These are phyloP conservation scores for Arvicanthis niloticus DNA, from an alignment of 2,113 vertebrate species.

Conservation along the genomic window DNA sequence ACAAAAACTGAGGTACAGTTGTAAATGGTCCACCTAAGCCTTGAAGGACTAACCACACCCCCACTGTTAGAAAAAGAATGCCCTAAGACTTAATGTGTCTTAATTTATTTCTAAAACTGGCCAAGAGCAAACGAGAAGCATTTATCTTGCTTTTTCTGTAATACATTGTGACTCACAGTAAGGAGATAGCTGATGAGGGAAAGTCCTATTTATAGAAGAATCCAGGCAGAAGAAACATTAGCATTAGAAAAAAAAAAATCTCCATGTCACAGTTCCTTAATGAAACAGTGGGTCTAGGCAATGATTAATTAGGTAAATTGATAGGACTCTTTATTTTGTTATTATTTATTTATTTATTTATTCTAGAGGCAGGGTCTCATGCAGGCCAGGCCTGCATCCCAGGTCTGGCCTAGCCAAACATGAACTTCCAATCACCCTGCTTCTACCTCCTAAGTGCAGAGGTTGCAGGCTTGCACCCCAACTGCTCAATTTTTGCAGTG, in stretches of 20 bases:
- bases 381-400: background rate
- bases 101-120: constrained; percentile 17
- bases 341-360: too few relatives aligned
- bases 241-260: constrained; percentile 55
- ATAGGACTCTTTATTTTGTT: background rate
- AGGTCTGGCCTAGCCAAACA: background rate
- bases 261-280: background rate
- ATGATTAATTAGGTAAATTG: background rate
- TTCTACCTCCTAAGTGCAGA: background rate
- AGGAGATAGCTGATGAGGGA: background rate
- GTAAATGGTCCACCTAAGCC: background rate
- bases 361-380: background rate
- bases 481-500: background rate
- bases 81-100: background rate
- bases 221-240: constrained; percentile 25
- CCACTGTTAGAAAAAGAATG: background rate
- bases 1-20: background rate
- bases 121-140: background rate
- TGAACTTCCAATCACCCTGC: background rate
- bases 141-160: constrained; percentile 23
- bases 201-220: constrained; percentile 47
- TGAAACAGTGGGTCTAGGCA: background rate
- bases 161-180: background rate
- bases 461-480: background rate
- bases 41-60: background rate